Percentiles rank a stretch among this genome's conserved stretches.
phyloP scores from a whole-genome alignment of 2,888 invertebrate genomes.

The Drosophila histrio region DNA sequence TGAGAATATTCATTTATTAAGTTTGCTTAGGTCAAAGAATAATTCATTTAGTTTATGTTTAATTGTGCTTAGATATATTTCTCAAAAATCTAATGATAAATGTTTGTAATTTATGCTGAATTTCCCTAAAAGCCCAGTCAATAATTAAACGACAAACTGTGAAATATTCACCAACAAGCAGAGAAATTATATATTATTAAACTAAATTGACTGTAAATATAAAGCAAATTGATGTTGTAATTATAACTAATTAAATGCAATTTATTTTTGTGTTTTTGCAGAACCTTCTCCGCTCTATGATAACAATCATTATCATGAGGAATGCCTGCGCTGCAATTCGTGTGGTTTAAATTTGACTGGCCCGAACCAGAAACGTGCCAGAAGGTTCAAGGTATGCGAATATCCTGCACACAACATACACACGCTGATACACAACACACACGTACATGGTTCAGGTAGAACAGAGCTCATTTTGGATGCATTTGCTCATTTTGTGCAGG shows the following conservation, averaged over 20 bases:
- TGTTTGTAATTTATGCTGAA: neutral
- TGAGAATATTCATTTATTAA: no score
- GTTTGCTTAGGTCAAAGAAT: no score
- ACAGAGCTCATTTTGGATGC: constrained; percentile 60
- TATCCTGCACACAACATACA: neutral
- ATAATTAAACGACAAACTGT: neutral
- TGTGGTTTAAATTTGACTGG: constrained; percentile 97
- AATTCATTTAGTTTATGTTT: no score
- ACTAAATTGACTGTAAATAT: neutral
- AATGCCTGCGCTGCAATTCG: constrained; percentile 98
- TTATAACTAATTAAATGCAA: neutral
- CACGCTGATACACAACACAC: constrained; percentile 1
- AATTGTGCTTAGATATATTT: no score
- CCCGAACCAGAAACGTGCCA: constrained; percentile 91
- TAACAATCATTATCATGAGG: constrained; percentile 98
- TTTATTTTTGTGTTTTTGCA: constrained; percentile 84
- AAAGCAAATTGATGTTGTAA: neutral
- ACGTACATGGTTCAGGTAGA: neutral
- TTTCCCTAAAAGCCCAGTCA: neutral
- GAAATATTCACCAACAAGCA: no score
- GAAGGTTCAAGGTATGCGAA: constrained; percentile 86
- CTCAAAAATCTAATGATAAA: neutral
- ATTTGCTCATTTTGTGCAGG: constrained; percentile 56
- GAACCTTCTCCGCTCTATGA: constrained; percentile 96
- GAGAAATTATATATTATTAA: neutral